phyloP scores from a whole-genome alignment of 2,888 invertebrate species.

The Coelopa pilipes region DNA sequence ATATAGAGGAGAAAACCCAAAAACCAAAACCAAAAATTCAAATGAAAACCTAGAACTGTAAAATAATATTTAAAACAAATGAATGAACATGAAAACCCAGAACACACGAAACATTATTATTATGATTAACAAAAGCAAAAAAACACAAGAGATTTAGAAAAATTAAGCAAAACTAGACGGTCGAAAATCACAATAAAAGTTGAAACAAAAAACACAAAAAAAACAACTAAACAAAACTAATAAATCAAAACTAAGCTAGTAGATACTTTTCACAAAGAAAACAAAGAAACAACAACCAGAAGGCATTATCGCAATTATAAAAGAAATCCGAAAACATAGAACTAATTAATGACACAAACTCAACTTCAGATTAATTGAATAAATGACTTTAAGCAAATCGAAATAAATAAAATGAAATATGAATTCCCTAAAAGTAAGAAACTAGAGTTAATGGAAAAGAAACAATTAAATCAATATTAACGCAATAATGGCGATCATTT shows the following conservation, averaged over 20 bases:
- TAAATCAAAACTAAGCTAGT: slow-evolving; percentile 30
- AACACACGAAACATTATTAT: slow-evolving; percentile 27
- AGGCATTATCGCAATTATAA: slow-evolving; percentile 31
- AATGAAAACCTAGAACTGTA: too few relatives aligned
- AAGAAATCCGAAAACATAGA: slow-evolving; percentile 10
- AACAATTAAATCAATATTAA: slow-evolving; percentile 8
- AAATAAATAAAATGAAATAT: not conserved
- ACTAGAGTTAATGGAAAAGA: slow-evolving; percentile 7
- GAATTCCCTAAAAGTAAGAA: slow-evolving; percentile 5
- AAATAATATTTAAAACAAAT: not conserved
- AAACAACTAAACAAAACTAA: slow-evolving; percentile 6
- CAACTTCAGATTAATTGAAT: too few relatives aligned
- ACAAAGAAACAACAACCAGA: not conserved
- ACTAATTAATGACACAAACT: slow-evolving; percentile 12
- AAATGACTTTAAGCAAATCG: not conserved
- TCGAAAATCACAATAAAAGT: slow-evolving; percentile 26
- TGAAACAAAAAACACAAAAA: not conserved
- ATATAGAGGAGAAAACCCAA: slow-evolving; percentile 19
- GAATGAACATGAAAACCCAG: slow-evolving; percentile 14
- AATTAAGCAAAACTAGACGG: slow-evolving; percentile 10
- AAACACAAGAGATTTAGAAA: too few relatives aligned
- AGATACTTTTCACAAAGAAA: slow-evolving; percentile 21
- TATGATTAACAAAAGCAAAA: slow-evolving; percentile 3
- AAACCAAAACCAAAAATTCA: not conserved
- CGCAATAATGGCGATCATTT: slow-evolving; percentile 43